A percentile compares a stretch with the other conserved stretches of the same genome.
Conservation (phyloP, 92 coral and sea anemone species). For the Phymanthus crucifer region DNA sequence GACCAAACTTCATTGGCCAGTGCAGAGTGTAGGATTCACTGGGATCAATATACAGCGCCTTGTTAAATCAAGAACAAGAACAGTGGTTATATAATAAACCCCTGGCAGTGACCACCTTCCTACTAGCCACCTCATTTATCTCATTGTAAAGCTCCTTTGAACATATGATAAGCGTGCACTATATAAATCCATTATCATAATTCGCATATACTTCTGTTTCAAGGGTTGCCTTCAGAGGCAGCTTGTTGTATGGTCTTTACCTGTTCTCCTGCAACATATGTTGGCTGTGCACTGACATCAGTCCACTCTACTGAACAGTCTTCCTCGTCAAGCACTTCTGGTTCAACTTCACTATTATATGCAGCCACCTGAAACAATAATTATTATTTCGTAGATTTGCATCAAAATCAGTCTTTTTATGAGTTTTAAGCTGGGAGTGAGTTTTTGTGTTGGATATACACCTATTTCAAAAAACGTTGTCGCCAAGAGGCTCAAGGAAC, state of each 20-base stretch:
- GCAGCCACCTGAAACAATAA: constrained; percentile 61
- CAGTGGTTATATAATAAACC: not conserved
- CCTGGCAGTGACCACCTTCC: no score
- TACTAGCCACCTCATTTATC: no score
- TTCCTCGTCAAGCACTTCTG: constrained; percentile 73
- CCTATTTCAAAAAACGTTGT: no score
- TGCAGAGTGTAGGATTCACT: constrained; percentile 83
- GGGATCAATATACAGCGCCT: constrained; percentile 88
- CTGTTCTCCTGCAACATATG: constrained; percentile 83
- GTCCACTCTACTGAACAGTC: constrained; percentile 95
- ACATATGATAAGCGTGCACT: no score
- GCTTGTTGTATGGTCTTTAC: constrained; percentile 21
- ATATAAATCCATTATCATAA: no score
- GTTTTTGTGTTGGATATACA: no score
- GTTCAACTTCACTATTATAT: constrained; percentile 68
- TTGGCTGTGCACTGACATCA: constrained; percentile 73
- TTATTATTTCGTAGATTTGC: not conserved
- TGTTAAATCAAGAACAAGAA: not conserved
- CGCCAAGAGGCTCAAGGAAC: no score
- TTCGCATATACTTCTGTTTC: not conserved
- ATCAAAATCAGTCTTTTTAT: no score
- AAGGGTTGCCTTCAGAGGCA: no score
- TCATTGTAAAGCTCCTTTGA: no score
- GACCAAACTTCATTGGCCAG: constrained; percentile 95
- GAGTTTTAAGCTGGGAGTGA: no score